Evolutionary conservation across 1,140 invertebrate species (phyloP).

Genomic region (Arion vulgaris): DNA sequence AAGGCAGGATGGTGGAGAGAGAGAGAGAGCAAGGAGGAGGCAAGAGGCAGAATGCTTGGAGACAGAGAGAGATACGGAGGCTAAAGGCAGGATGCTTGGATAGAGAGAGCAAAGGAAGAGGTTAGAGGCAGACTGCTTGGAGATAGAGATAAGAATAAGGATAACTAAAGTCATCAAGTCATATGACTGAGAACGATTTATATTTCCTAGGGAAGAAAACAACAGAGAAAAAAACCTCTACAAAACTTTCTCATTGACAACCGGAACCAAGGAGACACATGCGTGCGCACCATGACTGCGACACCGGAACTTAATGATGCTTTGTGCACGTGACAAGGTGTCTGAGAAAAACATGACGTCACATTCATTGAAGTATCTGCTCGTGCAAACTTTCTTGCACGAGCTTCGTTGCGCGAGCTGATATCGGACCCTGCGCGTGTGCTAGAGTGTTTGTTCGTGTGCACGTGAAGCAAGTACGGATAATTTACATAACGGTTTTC

Average conservation of each 20-base stretch:
- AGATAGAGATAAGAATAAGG: not conserved
- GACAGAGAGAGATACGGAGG: not conserved
- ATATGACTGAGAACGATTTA: not conserved
- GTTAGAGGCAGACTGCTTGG: no score
- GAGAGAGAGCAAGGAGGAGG: conserved; percentile 3
- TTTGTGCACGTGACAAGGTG: conserved; percentile 19
- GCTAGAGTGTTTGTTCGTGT: conserved; percentile 7
- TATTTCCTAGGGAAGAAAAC: not conserved
- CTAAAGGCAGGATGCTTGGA: no score
- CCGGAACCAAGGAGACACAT: not conserved
- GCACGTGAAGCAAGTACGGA: not conserved
- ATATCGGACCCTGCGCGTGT: not conserved
- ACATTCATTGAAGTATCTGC: not conserved
- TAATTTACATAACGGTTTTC: conserved; percentile 4
- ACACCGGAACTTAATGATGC: conserved; percentile 31
- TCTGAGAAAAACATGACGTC: conserved; percentile 20
- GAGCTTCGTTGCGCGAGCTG: not conserved
- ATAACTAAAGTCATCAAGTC: not conserved
- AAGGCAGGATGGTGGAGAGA: not conserved
- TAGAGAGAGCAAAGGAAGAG: no score
- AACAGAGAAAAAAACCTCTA: not conserved
- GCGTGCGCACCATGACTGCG: not conserved
- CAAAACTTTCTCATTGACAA: not conserved
- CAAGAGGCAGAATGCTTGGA: no score
- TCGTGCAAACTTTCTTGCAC: conserved; percentile 18